A percentile compares a stretch with the other conserved stretches of the same genome.
phyloP scores from a whole-genome alignment of 2,888 invertebrate species.

The Hirtodrosophila alboralis region DNA sequence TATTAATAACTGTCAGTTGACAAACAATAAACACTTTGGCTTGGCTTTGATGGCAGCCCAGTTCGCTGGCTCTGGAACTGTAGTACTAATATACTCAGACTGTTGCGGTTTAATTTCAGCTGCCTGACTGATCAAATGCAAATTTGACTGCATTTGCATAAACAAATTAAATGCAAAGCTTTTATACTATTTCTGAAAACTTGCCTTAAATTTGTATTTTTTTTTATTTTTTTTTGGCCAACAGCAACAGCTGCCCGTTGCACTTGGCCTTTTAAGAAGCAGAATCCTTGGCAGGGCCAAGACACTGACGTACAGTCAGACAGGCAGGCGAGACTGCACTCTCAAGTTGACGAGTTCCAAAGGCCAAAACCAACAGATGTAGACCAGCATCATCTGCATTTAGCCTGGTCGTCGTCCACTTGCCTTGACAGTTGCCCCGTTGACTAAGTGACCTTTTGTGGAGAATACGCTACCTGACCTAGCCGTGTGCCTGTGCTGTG shows the following conservation, averaged over 20 bases:
- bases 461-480: constrained; percentile 61
- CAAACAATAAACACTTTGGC: constrained; percentile 44
- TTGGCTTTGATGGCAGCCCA: constrained; percentile 25
- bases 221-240: constrained; percentile 18
- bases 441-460: constrained; percentile 73
- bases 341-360: constrained; percentile 65
- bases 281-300: constrained; percentile 17
- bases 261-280: constrained; percentile 52
- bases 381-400: constrained; percentile 19
- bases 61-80: background rate
- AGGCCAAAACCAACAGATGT: constrained; percentile 20
- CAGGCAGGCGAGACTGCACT: constrained; percentile 49
- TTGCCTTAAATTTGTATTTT: constrained; percentile 1
- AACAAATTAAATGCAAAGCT: constrained; percentile 37
- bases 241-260: constrained; percentile 33
- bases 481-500: constrained; percentile 43
- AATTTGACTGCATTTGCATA: constrained; percentile 23
- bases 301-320: constrained; percentile 14
- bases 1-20: constrained; percentile 51
- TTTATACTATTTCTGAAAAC: constrained; percentile 6
- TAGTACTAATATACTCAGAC: constrained; percentile 24
- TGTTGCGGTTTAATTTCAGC: constrained; percentile 59
- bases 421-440: constrained; percentile 56
- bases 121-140: constrained; percentile 49
- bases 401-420: constrained; percentile 22